Conservation (phyloP, 2,797 vertebrate species). For the Trachops cirrhosus region DNA sequence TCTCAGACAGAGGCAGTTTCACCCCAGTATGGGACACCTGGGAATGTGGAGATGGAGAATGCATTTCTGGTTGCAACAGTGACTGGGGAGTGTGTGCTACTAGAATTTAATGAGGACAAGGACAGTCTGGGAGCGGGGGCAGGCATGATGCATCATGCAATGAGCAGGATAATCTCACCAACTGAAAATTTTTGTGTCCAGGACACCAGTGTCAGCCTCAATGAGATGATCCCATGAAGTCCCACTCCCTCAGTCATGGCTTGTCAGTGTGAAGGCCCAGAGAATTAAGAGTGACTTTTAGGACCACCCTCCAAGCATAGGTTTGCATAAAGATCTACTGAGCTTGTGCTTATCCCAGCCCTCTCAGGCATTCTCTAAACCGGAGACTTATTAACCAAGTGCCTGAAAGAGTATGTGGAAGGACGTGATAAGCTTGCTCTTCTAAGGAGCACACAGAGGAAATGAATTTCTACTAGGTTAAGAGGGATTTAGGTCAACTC, state of each 20-base stretch:
- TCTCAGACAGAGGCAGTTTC: background rate
- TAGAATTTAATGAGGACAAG: background rate
- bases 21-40: background rate
- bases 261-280: background rate
- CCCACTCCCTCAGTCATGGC: background rate
- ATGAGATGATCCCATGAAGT: background rate
- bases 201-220: background rate
- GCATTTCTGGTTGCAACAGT: background rate
- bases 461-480: constrained; percentile 39
- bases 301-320: background rate
- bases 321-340: background rate
- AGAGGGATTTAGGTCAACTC: constrained; percentile 59
- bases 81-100: background rate
- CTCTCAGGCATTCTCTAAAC: constrained; percentile 7
- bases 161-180: background rate
- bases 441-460: background rate
- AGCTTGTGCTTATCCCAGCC: background rate
- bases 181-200: background rate
- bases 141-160: background rate
- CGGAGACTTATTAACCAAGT: background rate
- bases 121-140: fast-evolving
- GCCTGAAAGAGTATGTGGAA: constrained; percentile 2
- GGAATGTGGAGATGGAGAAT: background rate
- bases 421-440: background rate
- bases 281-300: background rate